phyloP scores from a whole-genome alignment of 2,797 vertebrate species.

The Lutjanus campechanus region DNA sequence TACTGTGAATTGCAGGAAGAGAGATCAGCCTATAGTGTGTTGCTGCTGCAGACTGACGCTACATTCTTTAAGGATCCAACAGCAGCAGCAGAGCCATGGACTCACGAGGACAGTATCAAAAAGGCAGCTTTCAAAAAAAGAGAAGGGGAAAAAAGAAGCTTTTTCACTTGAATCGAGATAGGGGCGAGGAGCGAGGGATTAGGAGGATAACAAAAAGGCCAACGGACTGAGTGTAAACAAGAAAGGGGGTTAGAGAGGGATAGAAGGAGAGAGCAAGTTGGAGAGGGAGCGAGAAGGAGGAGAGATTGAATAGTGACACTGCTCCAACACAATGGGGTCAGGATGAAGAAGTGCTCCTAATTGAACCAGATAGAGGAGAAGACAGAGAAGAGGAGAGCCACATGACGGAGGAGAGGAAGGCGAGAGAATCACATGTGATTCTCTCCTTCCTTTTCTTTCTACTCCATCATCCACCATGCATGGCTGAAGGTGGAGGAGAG shows the following conservation, averaged over 20 bases:
- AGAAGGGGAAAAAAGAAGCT: conserved; percentile 12
- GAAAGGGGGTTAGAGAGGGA: conserved; percentile 75
- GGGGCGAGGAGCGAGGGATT: conserved; percentile 68
- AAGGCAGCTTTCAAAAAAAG: conserved; percentile 48
- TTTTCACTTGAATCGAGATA: conserved; percentile 67
- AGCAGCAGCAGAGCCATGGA: conserved; percentile 48
- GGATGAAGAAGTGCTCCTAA: conserved; percentile 87
- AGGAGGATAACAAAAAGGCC: conserved; percentile 76
- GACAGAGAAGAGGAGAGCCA: conserved; percentile 59
- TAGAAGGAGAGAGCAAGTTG: conserved; percentile 59
- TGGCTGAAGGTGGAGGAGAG: conserved; percentile 1
- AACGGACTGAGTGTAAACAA: conserved; percentile 78
- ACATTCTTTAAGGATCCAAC: conserved; percentile 55
- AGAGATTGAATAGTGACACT: conserved; percentile 86
- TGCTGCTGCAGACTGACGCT: conserved; percentile 46
- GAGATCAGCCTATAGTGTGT: conserved; percentile 29
- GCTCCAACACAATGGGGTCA: conserved; percentile 88
- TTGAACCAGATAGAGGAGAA: conserved; percentile 85
- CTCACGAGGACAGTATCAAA: conserved; percentile 60
- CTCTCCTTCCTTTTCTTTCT: conserved; percentile 26
- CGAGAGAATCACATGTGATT: conserved; percentile 35
- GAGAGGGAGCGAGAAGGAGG: conserved; percentile 64
- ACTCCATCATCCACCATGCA: not conserved
- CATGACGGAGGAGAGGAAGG: conserved; percentile 34
- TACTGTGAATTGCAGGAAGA: not conserved